Evolutionary conservation across 1,140 invertebrate species (phyloP), one percentile per base, ranked within the genome.

Genomic region (Papilio xuthus): DNA sequence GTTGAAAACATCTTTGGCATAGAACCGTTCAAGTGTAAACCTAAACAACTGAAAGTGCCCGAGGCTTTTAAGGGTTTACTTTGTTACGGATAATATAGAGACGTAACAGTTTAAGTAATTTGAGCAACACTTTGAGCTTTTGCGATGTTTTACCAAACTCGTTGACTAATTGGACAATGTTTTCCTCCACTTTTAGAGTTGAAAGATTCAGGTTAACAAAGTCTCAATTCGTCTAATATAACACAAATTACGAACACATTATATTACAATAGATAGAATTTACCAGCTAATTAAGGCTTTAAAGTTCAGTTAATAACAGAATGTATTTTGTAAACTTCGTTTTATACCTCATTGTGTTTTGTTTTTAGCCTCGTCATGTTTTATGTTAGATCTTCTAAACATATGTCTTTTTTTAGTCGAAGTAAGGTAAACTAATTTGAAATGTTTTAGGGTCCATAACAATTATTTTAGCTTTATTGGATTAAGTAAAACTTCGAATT

Each of bases 81-180:
- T 67, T 67, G 60, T 67, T 67, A 28, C 28, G 60, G 60, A 28
- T 67, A 67, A 67, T 28, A 67, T 67, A 67, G 23, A 67, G 12
- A 18, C 56, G 26, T 67, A 28, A 67, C 23, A 32, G 26, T 67
- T 67, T 67, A 28, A 67, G 60, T 67, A 67, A 67, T 67, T 67
- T 67, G 26, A 67, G 60, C 60, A 67, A 67, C 60, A 15, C 56
- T 60, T 67, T 67, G 60, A 67, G 60, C 60, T 28, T 67, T 67
- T 67, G 26, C 10, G 23, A 67, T 67, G 60, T 67, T 67, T 67
- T 28, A 67, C 60, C 60, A 67, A 12, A 67, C 60, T 32, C 23
- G 60, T 32, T 67, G 15, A 67, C 26, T 67, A 67, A 67, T 67
- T 67, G 60, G 60, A 28, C 26, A 28, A 28, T 28, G 60, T 67